A percentile compares a stretch with the other conserved stretches of the same genome.
Conservation (phyloP, 2,888 invertebrate genomes). For the Drosophila fulvimacula region DNA sequence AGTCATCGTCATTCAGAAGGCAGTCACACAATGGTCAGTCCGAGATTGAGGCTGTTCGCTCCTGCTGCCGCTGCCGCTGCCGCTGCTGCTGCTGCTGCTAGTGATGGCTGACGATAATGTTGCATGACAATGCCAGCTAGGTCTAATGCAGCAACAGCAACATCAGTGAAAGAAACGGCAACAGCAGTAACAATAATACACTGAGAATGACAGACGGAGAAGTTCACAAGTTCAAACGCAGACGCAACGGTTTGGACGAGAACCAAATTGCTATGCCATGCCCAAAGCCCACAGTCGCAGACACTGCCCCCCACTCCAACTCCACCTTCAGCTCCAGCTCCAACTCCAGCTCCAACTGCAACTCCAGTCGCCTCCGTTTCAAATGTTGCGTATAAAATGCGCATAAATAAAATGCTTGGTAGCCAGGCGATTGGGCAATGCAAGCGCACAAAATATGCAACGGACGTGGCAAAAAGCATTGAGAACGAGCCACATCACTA, state of each 20-base stretch:
- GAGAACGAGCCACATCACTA: slow-evolving; percentile 46
- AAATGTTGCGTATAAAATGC: slow-evolving; percentile 71
- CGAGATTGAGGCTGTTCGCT: slow-evolving; percentile 34
- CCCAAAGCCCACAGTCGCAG: slow-evolving; percentile 15
- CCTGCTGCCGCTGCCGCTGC: slow-evolving; percentile 8
- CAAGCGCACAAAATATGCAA: slow-evolving; percentile 31
- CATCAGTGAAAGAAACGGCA: slow-evolving; percentile 19
- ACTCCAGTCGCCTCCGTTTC: slow-evolving; percentile 40
- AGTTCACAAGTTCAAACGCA: slow-evolving; percentile 73
- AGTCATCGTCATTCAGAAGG: slow-evolving; percentile 47
- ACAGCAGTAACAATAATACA: slow-evolving; percentile 31
- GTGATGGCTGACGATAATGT: slow-evolving; percentile 56
- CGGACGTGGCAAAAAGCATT: slow-evolving; percentile 42
- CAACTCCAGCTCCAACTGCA: background rate
- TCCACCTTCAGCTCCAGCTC: slow-evolving; percentile 2
- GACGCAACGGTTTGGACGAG: slow-evolving; percentile 31
- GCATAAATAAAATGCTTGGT: slow-evolving; percentile 67
- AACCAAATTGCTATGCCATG: slow-evolving; percentile 50
- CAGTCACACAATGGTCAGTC: slow-evolving; percentile 50
- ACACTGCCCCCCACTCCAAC: background rate
- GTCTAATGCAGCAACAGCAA: slow-evolving; percentile 30
- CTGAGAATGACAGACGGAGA: slow-evolving; percentile 52
- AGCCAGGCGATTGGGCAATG: slow-evolving; percentile 26
- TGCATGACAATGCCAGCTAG: slow-evolving; percentile 55
- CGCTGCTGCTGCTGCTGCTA: slow-evolving; percentile 21